A percentile compares a stretch with the other conserved stretches of the same genome.
These are phyloP conservation scores for Drosophila prolongata DNA, from an alignment of 2,888 invertebrate species.

Conservation along the genomic window DNA sequence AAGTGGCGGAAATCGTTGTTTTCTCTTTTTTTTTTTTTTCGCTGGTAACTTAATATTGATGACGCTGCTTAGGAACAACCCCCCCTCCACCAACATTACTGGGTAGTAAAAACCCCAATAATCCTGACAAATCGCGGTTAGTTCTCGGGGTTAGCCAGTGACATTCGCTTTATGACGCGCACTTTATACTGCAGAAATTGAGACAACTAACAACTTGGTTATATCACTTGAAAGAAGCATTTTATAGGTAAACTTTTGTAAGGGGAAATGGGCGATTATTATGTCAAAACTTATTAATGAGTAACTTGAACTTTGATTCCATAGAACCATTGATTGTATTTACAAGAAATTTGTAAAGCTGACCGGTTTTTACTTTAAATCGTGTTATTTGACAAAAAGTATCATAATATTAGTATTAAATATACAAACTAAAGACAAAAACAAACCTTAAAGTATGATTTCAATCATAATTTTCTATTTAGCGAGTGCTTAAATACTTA, in stretches of 20 bases:
- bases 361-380: too few relatives aligned
- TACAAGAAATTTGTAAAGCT: too few relatives aligned
- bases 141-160: slow-evolving; percentile 2
- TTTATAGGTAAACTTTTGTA: slow-evolving; percentile 6
- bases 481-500: neutral
- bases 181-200: slow-evolving; percentile 17
- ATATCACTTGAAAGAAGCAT: neutral
- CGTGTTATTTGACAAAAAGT: too few relatives aligned
- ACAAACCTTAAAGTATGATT: too few relatives aligned
- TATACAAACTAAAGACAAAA: too few relatives aligned
- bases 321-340: too few relatives aligned
- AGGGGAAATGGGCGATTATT: neutral
- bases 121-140: slow-evolving; percentile 40
- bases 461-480: too few relatives aligned
- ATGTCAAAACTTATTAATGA: too few relatives aligned
- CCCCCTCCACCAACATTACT: neutral
- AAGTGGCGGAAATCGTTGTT: slow-evolving; percentile 41
- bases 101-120: slow-evolving; percentile 15
- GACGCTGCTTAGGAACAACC: slow-evolving; percentile 25
- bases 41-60: slow-evolving; percentile 36
- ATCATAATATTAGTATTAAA: too few relatives aligned
- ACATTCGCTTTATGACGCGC: slow-evolving; percentile 36
- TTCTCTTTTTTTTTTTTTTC: slow-evolving; percentile 9
- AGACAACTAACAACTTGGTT: slow-evolving; percentile 7
- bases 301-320: too few relatives aligned